Evolutionary conservation across 2,888 invertebrate genomes (phyloP).

Genomic region (Nomada hirtipes): DNA sequence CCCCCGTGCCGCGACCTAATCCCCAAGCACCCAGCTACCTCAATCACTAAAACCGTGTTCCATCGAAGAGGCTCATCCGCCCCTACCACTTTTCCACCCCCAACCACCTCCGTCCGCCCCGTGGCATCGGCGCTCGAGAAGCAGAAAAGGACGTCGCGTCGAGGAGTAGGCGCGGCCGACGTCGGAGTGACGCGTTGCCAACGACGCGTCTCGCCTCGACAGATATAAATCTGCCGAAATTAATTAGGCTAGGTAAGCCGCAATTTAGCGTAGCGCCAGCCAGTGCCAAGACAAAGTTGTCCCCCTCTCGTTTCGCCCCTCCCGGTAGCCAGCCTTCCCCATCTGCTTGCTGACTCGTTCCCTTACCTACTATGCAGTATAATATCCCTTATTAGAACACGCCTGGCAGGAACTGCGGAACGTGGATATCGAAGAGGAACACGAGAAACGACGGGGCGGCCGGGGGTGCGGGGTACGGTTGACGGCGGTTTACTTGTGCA

Average conservation of each 20-base stretch:
- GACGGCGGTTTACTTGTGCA: slow-evolving; percentile 79
- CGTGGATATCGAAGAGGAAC: slow-evolving; percentile 64
- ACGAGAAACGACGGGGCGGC: slow-evolving; percentile 59
- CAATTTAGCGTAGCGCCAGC: slow-evolving; percentile 69
- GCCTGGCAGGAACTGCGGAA: slow-evolving; percentile 64
- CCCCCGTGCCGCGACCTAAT: too few species aligned
- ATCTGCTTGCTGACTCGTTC: not conserved
- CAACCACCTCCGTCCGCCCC: too few species aligned
- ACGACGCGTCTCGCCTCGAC: slow-evolving; percentile 37
- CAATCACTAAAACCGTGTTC: not conserved
- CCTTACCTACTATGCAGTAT: slow-evolving; percentile 51
- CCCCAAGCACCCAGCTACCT: not conserved
- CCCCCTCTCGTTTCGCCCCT: slow-evolving; percentile 43
- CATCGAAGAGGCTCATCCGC: not conserved
- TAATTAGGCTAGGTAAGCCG: slow-evolving; percentile 78
- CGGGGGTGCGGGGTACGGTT: slow-evolving; percentile 43
- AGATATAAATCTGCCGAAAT: slow-evolving; percentile 74
- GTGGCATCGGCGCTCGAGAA: not conserved
- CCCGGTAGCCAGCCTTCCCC: slow-evolving; percentile 13
- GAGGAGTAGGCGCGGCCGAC: slow-evolving; percentile 30
- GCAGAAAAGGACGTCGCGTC: slow-evolving; percentile 12
- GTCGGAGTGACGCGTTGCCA: slow-evolving; percentile 54
- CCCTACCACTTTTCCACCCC: not conserved
- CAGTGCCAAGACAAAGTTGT: slow-evolving; percentile 67
- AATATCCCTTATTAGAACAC: slow-evolving; percentile 73